Conservation (phyloP, 2,888 invertebrate species). For the Pandemis heparana region DNA sequence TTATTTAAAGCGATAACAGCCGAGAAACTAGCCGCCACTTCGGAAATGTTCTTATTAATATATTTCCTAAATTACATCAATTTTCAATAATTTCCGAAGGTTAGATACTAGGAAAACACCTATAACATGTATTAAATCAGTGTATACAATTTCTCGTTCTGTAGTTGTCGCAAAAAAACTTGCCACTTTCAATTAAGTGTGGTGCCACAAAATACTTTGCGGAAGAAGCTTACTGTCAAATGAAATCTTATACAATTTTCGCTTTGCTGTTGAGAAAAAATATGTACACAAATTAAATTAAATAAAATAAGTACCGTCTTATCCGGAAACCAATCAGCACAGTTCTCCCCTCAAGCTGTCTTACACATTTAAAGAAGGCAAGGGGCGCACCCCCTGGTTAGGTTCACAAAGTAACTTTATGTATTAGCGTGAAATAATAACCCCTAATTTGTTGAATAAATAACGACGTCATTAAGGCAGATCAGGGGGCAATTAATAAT, state of each 20-base stretch:
- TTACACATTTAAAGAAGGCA: not conserved
- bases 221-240: not conserved
- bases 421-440: constrained; percentile 10
- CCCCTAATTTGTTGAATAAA: constrained; percentile 14
- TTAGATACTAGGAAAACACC: no score
- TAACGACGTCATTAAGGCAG: not conserved
- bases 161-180: no score
- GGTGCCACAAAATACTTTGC: no score
- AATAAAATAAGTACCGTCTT: constrained; percentile 4
- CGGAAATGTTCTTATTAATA: no score
- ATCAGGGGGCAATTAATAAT: not conserved
- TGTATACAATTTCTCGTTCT: no score
- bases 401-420: constrained; percentile 6
- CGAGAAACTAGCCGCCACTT: no score
- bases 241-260: not conserved
- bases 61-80: no score
- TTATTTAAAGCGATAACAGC: no score
- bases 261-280: not conserved
- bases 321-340: constrained; percentile 3
- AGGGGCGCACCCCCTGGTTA: constrained; percentile 3
- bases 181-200: no score
- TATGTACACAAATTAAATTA: not conserved
- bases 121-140: no score
- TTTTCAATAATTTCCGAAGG: no score
- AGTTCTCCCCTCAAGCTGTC: constrained; percentile 3